Base-by-base conservation (phyloP, 2,888 invertebrate species). In the Gari tellinella region DNA sequence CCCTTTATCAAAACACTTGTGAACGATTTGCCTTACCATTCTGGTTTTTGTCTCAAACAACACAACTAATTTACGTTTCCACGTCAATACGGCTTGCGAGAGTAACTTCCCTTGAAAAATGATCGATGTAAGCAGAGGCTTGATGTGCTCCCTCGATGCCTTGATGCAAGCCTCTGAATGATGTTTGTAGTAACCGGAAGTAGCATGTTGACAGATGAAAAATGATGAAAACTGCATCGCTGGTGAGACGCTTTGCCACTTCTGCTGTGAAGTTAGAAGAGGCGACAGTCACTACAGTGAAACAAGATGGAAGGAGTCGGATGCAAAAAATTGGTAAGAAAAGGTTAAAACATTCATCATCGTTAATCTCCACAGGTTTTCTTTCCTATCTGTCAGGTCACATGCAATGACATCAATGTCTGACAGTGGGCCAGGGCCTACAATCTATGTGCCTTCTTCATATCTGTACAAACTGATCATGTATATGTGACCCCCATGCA, bases 231-330 rank as follows among this genome's bases (percentile, higher is more conserved):
- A 10, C 31, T 31, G 10, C 31, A 7, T 31, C 31, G 4, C 10
- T 31, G 10, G 10, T 31, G 5, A 31, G 31, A 31, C 31, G 31
- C 4, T 31, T 31, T 31, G 31, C 31, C 10, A 31, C 31, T 7
- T 31, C 31, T 31, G 31, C 31, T 31, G 31, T 31, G 31, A 31
- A 31, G 10, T 31, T 31, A 31, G 31, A 31, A 43, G 48, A 38
- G 31, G 55, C 14, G 43, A 31, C 49, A 21, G 63, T 60, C 0
- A 56, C 40, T 41, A n/a, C 77, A 23, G 75, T 75, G 2, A 70
- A 80, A n/a, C 73, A 72, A 69, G 45, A 65, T 31, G 81, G 78
- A 69, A 76, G 73, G 7, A 73, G 81, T 21, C 55, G 70, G 25
- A 26, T 81, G 15, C 70, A 74, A 58, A 81, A 69, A 49, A 72